Base-by-base conservation (phyloP, 2,797 vertebrate genomes). In the Rhinophrynus dorsalis region DNA sequence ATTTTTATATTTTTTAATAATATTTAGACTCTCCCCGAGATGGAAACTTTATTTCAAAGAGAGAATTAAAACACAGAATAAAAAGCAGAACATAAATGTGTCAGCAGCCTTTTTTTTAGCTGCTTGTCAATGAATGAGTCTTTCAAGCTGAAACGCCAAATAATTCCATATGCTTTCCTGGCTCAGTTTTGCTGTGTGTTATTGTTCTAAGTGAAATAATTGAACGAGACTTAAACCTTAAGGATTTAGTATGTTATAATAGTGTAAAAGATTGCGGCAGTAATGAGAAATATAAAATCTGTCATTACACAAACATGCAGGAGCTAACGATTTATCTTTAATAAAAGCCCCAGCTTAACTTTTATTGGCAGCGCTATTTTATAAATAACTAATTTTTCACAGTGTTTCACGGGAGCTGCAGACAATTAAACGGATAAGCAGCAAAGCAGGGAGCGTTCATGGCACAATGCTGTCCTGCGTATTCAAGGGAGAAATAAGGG, bases 51-150 rank as follows among this genome's bases (percentile, higher is more conserved):
- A 75, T 78, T 82, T 80, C 75, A 79, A 79, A 80, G 77, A 76
- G 44, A 29, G 37, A 82, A 80, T 74, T 68, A 80, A 81, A 81
- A 56, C 38, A 64, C 76, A 79, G 66, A 17, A 44, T 56, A 75
- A 77, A 58, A 70, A 77, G 33, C 63, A 56, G 61, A 77, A 78
- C 70, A 82, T 81, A 87, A 84, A 85, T 59, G 56, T 73, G 76
- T 80, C 79, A 79, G 62, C 77, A 82, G 77, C 54, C 71, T 61
- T 81, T 79, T 80, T 81, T 77, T 74, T 72, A 78, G 70, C 67
- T 76, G 81, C 74, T 80, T 65, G 63, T 83, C 78, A 77, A 65
- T 76, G 74, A 83, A 80, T 67, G 74, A 74, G 33, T 82, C 79
- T 82, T 76, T 78, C 79, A 52, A 72, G 75, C 60, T 40, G 71